Conservation (phyloP, 2,888 invertebrate species). For the Clitarchus hookeri region DNA sequence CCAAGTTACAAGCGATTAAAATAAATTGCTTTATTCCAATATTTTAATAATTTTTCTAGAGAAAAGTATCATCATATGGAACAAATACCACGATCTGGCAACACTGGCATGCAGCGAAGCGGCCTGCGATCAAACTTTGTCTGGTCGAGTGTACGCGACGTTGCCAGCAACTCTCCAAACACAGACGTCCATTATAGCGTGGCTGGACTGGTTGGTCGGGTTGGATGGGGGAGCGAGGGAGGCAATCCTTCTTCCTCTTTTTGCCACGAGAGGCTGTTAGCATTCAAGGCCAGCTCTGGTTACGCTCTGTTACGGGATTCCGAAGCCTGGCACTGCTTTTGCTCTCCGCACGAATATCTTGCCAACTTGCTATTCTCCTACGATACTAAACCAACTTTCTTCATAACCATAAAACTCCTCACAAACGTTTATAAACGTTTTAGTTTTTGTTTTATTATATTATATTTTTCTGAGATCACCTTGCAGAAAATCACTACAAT, state of each 20-base stretch:
- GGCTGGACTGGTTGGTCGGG: not conserved
- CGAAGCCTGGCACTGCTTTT: not conserved
- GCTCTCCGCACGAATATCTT: not conserved
- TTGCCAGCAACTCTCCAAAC: constrained; percentile 3
- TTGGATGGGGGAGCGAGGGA: not conserved
- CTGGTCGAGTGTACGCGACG: not conserved
- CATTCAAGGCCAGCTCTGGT: constrained; percentile 10
- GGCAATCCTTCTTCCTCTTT: constrained; percentile 11
- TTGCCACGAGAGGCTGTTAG: constrained; percentile 10
- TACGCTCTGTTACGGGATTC: not conserved
- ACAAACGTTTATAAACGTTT: too few species aligned
- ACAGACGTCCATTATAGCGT: constrained; percentile 5
- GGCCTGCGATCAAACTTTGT: not conserved
- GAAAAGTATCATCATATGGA: too few species aligned
- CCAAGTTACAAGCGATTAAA: too few species aligned
- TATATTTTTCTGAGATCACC: too few species aligned
- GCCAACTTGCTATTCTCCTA: too few species aligned
- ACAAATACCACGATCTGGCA: too few species aligned
- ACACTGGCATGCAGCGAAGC: not conserved
- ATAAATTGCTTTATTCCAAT: too few species aligned
- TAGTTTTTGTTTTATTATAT: too few species aligned
- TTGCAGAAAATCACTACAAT: too few species aligned
- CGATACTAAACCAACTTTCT: too few species aligned
- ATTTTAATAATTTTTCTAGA: too few species aligned
- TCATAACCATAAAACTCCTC: too few species aligned